Base-by-base conservation (phyloP, 2,888 invertebrate genomes). In the Drosophila atripex region DNA sequence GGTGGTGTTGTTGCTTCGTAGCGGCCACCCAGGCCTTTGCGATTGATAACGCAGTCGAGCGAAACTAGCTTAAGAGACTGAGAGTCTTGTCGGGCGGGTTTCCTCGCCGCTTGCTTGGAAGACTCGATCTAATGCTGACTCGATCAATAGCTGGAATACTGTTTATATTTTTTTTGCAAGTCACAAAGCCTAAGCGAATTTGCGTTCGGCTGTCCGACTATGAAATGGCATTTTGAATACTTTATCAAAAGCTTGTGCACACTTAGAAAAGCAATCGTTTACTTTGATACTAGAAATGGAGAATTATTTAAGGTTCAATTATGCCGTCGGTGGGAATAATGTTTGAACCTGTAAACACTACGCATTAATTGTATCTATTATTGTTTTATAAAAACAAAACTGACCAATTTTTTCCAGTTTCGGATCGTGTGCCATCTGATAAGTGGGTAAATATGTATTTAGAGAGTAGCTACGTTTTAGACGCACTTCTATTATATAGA, bases 41-140 rank as follows among this genome's bases (percentile, higher is more conserved):
- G 8, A 14, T 14, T 23, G 52, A 63, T 66, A 63, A 52, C 45
- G 66, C 41, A 45, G 7, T 8, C 35, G 1, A 64, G 30, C 23
- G 12, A 25, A 16, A 9, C 11, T 25, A 9, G n/a, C 6, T 25
- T 9, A 9, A 9, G 4, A 7, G 4, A 38, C n/a, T 1, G 9
- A 18, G 14, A 14, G n/a, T 14, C 18, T 9, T 50, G 43, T n/a
- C 63, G 9, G 21, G 23, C 25, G 68, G 12, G 47, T 35, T 66
- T 8, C 51, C 63, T 52, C 35, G 28, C 21, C 18, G 7, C 18
- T 2, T 12, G 32, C 2, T 21, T 3, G 6, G 28, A 6, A 32
- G 16, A 18, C 43, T n/a, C n/a, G n/a, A n/a, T n/a, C n/a, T 9
- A 69, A 64, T 55, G 69, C 35, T 53, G 55, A 68, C 64, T 53